Percentiles rank a stretch among this genome's conserved stretches.
Conservation (phyloP, 1,140 invertebrate species). For the Elymnias hypermnestra region DNA sequence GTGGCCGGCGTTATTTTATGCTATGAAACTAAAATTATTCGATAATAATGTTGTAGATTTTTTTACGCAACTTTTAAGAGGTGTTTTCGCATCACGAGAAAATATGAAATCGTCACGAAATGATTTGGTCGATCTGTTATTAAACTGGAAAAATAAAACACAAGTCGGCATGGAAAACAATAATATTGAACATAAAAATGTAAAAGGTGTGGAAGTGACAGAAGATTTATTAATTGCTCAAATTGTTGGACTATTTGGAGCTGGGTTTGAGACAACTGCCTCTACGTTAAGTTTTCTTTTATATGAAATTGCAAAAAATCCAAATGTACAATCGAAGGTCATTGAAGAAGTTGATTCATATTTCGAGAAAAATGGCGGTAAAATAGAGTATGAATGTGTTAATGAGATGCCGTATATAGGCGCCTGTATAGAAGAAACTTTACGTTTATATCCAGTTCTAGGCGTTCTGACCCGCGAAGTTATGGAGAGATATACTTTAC, state of each 20-base stretch:
- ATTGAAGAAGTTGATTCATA: slow-evolving; percentile 28
- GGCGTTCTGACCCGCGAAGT: slow-evolving; percentile 27
- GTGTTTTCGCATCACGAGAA: slow-evolving; percentile 19
- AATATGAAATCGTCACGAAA: slow-evolving; percentile 16
- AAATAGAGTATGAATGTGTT: slow-evolving; percentile 26
- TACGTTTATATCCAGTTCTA: slow-evolving; percentile 29
- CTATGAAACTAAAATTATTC: slow-evolving; percentile 16
- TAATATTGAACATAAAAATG: slow-evolving; percentile 10
- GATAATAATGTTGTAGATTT: slow-evolving; percentile 19
- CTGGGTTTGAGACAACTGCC: slow-evolving; percentile 31
- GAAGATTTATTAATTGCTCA: slow-evolving; percentile 23
- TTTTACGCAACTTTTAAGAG: slow-evolving; percentile 15
- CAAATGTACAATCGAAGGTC: slow-evolving; percentile 14
- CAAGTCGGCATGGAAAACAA: slow-evolving; percentile 15
- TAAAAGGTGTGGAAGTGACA: slow-evolving; percentile 13
- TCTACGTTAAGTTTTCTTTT: slow-evolving; percentile 22
- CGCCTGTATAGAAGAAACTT: slow-evolving; percentile 26
- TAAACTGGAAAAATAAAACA: slow-evolving; percentile 21
- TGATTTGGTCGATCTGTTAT: slow-evolving; percentile 30
- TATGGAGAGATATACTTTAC: slow-evolving; percentile 23
- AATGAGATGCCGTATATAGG: slow-evolving; percentile 25
- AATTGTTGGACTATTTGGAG: slow-evolving; percentile 23
- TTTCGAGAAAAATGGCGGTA: slow-evolving; percentile 8
- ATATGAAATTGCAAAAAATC: slow-evolving; percentile 24
- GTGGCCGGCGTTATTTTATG: slow-evolving; percentile 30